Evolutionary conservation across 1,140 invertebrate species (phyloP), one percentile per base, ranked within the genome.

Genomic region (Drosophila subpulchrella): DNA sequence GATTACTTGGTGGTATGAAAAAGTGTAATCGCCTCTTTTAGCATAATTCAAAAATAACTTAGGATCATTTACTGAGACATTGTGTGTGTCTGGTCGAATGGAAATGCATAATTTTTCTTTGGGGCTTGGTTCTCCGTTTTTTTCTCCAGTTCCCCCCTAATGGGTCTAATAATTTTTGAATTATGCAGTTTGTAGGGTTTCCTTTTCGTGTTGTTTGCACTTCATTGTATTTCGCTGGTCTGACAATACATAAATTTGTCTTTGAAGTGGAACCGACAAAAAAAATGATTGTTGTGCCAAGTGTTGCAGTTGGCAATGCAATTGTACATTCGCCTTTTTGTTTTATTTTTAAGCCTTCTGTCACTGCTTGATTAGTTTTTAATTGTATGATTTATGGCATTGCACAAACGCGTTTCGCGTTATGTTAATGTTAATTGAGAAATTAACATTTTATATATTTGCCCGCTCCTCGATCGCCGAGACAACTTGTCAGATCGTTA

Each of bases 301-400:
- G 44, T 62, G 66, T 59, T 60, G 53, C 46, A 57, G 57, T 48
- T 61, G 36, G 68, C 63, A 63, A 60, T 81, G 81, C 81, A 82
- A 83, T 61, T 56, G 10, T 53, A 51, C 57, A 34, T 47, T 70
- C 57, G 41, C 38, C 24, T 24, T 47, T 48, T 51, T 66, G 70
- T 71, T 27, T 51, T 68, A 78, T 50, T 81, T 75, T 55, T 55
- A 67, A 71, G 83, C 68, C 76, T 82, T 86, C 75, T 86, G 83
- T 86, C 83, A 86, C 81, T 75, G 83, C 83, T 88, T 86, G 83
- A 86, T 86, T 86, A 86, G 83, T 86, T 86, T 86, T 86, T 86
- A 86, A 86, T 86, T 86, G 83, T 86, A 86, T 86, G 83, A 86
- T 86, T 86, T 86, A 86, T 86, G 79, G 84, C 79, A 86, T 86